Conservation (phyloP, 2,113 vertebrate genomes). For the Scomber scombrus region DNA sequence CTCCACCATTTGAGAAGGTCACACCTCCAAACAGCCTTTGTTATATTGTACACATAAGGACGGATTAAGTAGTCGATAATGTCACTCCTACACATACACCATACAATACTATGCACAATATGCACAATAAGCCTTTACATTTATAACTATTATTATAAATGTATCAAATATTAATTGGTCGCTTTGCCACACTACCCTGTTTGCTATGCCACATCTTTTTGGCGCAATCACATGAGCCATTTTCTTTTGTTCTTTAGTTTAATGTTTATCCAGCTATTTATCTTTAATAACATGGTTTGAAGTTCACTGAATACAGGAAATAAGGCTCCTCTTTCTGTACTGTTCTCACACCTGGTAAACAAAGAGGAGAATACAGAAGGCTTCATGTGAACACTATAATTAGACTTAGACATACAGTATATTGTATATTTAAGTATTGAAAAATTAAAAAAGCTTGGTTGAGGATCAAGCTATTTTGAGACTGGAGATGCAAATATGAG, state of each 20-base stretch:
- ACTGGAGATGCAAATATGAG: not conserved
- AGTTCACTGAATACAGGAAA: not conserved
- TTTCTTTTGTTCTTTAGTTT: not conserved
- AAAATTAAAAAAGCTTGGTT: not conserved
- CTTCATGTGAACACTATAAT: not conserved
- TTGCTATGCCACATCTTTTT: not conserved
- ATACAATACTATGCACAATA: conserved; percentile 45
- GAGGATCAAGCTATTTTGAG: not conserved
- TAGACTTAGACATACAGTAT: not conserved
- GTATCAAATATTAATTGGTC: conserved; percentile 34
- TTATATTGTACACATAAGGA: conserved; percentile 75
- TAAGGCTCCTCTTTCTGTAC: not conserved
- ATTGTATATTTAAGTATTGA: not conserved
- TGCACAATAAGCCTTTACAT: conserved; percentile 31
- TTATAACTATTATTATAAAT: conserved; percentile 43
- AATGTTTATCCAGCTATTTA: not conserved
- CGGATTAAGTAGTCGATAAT: conserved; percentile 76
- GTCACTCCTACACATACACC: conserved; percentile 56
- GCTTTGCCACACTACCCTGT: not conserved
- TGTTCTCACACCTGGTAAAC: not conserved
- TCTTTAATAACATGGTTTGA: not conserved
- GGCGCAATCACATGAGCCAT: not conserved
- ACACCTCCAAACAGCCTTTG: conserved; percentile 74
- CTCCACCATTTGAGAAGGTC: conserved; percentile 83
- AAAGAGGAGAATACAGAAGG: not conserved